Percentiles rank a stretch among this genome's conserved stretches.
phyloP scores from a whole-genome alignment of 2,113 vertebrate species.

The Candoia aspera region DNA sequence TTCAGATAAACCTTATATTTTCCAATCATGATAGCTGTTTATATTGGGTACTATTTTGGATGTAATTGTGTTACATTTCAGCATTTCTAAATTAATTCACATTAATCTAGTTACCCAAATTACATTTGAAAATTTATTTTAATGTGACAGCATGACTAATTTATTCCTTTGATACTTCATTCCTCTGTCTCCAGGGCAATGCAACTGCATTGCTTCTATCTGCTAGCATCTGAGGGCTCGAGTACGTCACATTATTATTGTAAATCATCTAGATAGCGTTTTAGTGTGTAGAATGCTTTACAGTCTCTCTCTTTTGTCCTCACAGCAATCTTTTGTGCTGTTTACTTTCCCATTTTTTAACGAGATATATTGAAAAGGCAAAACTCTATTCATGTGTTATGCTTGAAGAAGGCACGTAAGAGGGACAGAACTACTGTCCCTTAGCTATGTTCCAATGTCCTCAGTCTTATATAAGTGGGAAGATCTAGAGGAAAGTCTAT shows the following conservation, averaged over 20 bases:
- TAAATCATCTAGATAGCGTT: slow-evolving; percentile 23
- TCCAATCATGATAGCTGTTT: slow-evolving; percentile 67
- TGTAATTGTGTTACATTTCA: slow-evolving; percentile 66
- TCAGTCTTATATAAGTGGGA: background rate
- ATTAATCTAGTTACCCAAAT: slow-evolving; percentile 72
- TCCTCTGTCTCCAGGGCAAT: slow-evolving; percentile 55
- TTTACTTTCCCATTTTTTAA: background rate
- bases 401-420: background rate
- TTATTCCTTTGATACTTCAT: slow-evolving; percentile 62
- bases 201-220: slow-evolving; percentile 46
- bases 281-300: slow-evolving; percentile 12
- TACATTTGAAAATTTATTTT: slow-evolving; percentile 70
- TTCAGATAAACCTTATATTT: slow-evolving; percentile 64
- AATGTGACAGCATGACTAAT: slow-evolving; percentile 71
- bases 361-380: background rate
- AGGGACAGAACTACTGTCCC: background rate
- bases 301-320: background rate
- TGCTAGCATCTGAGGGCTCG: slow-evolving; percentile 41
- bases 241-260: slow-evolving; percentile 13
- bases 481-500: background rate
- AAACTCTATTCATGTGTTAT: background rate
- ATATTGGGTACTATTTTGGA: slow-evolving; percentile 63
- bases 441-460: background rate
- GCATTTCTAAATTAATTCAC: slow-evolving; percentile 70
- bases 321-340: background rate